Evolutionary conservation across 2,113 vertebrate species (phyloP).

Genomic region (Trogon melanurus): DNA sequence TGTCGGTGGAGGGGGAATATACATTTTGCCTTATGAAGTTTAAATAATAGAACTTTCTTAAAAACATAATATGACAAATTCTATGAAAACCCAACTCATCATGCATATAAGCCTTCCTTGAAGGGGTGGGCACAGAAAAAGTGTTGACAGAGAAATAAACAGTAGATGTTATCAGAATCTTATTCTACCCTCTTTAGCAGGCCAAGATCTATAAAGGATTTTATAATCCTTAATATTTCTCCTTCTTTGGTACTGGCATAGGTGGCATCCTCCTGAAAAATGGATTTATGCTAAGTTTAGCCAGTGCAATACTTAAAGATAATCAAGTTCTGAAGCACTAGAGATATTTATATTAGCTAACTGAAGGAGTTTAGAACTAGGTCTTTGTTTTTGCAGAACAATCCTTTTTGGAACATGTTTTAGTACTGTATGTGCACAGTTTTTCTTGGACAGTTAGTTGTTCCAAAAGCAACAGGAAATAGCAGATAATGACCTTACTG

Average conservation of each 20-base stretch:
- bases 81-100: not conserved
- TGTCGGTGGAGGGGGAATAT: not conserved
- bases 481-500: slow-evolving; percentile 57
- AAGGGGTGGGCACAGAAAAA: not conserved
- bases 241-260: not conserved
- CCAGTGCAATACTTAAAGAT: not conserved
- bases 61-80: not conserved
- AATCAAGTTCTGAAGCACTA: not conserved
- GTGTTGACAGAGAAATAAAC: not conserved
- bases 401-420: slow-evolving; percentile 46
- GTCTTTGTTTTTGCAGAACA: slow-evolving; percentile 21
- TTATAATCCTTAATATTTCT: not conserved
- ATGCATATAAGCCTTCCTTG: not conserved
- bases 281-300: not conserved
- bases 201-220: not conserved
- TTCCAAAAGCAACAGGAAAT: slow-evolving; percentile 75
- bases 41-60: not conserved
- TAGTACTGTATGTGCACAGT: slow-evolving; percentile 5
- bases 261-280: not conserved
- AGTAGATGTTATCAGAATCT: not conserved
- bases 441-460: slow-evolving; percentile 39
- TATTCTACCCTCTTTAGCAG: not conserved
- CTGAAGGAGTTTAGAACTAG: not conserved
- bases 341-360: not conserved
- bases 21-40: not conserved